Evolutionary conservation across 2,113 vertebrate species (phyloP), one percentile per base, ranked within the genome.

Genomic region (Myodes glareolus): DNA sequence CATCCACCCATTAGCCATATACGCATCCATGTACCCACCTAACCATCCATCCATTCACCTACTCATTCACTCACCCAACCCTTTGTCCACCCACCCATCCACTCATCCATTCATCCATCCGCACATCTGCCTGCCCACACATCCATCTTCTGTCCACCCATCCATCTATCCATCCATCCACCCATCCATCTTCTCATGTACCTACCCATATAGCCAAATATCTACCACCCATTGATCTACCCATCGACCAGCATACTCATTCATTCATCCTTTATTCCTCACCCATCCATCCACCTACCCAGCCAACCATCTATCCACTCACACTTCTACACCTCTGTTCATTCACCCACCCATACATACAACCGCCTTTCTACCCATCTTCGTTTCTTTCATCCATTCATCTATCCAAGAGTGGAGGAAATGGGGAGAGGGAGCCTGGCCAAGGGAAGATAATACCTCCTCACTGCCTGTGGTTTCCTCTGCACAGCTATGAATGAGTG

Each of bases 401-500:
- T 17, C n/a, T 6, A 0, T n/a, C 4, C 1, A 6, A 63, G 76
- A 31, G 29, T 52, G 29, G 19, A 67, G 70, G 19, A 6, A 4
- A 11, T 0, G 4, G 42, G 61, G 70, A n/a, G 58, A 70, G 68
- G 52, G 55, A 68, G 14, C 33, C 36, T 23, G 27, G 72, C 47
- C 3, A 21, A 9, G 52, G 63, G 16, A 3, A 77, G 8, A 23
- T 33, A 36, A 13, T 55, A 25, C 76, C 33, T 82, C 29, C 65
- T 45, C 33, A 42, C 27, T 52, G 16, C 78, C 61, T 1, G 0
- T 42, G 21, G 12, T 36, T 11, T 27, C 77, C 39, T 76, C 21
- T 12, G 29, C 25, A 27, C 95, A 99, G 99, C 99, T n/a, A 99
- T 99, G 0, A 99, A 99, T 0, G 99, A 99, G 98, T 99, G 99